Base-by-base conservation (phyloP, 2,888 invertebrate genomes). In the Clepsis dumicolana region DNA sequence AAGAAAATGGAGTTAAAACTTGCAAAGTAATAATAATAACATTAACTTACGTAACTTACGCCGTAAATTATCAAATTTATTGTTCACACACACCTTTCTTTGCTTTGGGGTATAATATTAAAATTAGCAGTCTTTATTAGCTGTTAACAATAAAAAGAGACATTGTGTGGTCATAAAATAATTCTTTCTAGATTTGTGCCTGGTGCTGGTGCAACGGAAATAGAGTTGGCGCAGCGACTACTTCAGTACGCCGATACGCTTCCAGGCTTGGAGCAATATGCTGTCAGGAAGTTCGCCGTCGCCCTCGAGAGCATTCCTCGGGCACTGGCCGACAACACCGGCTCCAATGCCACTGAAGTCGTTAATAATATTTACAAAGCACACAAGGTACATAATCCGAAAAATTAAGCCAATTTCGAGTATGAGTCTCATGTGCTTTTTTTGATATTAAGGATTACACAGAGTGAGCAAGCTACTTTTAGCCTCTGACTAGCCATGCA, bases 241-340 rank as follows among this genome's bases (percentile, higher is more conserved):
- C 94, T 97, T 5, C 95, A 96, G 64, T 98, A 96, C 83, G 99
- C 98, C 0, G 98, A 98, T 81, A 98, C 98, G 5, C 94, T 98
- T 65, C 98, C 99, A 0, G 99, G 99, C 0, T 93, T 99, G 70
- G 98, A 99, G 82, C 99, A 99, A 84, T 99, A 99, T 89, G 98
- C 99, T 12, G 97, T 99, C 14, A 95, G 98, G 75, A 98, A 98
- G 88, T 99, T 99, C 87, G 97, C 97, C 10, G 94, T 95, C 0
- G 98, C 99, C 1, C 93, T 99, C 14, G 99, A 99, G 91, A 94
- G 95, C 59, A 96, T 99, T 78, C 98, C 99, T 0, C 97, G 98
- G 86, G 96, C 98, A 0, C 93, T 99, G 65, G 98, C 99, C 1
- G 99, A 99, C 75, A 99, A 99, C 87, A 96, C 98, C 54, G 99